These are phyloP conservation scores for Dromococcyx pavoninus DNA, from an alignment of 2,797 vertebrate species.

Conservation along the genomic window DNA sequence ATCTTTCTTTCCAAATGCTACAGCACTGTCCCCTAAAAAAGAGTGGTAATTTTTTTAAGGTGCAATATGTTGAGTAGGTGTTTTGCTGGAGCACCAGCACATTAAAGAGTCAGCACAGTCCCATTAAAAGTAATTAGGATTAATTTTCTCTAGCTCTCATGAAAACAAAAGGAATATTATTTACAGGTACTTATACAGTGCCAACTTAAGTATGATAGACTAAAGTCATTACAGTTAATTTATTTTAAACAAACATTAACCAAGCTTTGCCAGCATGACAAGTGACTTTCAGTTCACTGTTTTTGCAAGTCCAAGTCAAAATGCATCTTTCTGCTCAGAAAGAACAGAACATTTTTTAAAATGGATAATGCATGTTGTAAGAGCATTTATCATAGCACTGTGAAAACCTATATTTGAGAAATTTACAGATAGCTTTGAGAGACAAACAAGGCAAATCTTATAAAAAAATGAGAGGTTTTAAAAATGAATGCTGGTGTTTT, in stretches of 20 bases:
- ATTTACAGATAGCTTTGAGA: background rate
- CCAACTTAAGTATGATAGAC: background rate
- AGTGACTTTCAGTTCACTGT: background rate
- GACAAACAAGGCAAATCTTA: background rate
- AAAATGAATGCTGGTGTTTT: background rate
- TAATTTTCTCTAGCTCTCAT: conserved; percentile 45
- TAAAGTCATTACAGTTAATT: conserved; percentile 22
- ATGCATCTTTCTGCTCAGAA: background rate
- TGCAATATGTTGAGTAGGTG: conserved; percentile 46
- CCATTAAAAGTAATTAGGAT: conserved; percentile 53
- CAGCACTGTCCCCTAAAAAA: background rate
- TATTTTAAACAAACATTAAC: conserved; percentile 7
- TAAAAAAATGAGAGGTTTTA: background rate
- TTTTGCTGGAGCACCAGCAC: conserved; percentile 40
- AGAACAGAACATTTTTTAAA: background rate
- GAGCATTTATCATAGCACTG: background rate
- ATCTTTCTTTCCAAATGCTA: background rate
- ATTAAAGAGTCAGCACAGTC: conserved; percentile 17
- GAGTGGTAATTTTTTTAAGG: background rate
- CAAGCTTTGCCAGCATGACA: background rate
- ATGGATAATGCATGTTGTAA: background rate
- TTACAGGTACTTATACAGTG: background rate
- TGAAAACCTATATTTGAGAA: background rate
- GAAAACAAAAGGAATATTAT: conserved; percentile 38
- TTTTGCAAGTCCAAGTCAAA: background rate